phyloP scores from a whole-genome alignment of 2,113 vertebrate genomes.

The Brachirus orientalis region DNA sequence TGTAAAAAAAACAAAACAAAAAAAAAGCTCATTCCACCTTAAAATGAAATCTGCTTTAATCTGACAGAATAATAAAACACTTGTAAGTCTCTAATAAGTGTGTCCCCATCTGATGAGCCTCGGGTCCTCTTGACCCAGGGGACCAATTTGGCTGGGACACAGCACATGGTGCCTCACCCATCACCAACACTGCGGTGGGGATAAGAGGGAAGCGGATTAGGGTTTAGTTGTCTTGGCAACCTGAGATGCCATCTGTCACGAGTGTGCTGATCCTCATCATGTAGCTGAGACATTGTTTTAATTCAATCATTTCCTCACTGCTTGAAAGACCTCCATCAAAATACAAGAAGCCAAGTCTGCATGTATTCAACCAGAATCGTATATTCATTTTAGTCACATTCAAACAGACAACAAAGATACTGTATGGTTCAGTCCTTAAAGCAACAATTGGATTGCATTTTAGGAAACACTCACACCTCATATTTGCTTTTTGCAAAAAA shows the following conservation, averaged over 20 bases:
- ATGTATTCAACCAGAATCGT: conserved; percentile 26
- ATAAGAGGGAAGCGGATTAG: conserved; percentile 53
- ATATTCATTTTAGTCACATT: background rate
- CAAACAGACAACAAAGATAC: too few relatives aligned
- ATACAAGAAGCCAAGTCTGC: conserved; percentile 1
- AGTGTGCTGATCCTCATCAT: conserved; percentile 74
- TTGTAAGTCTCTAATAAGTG: conserved; percentile 75
- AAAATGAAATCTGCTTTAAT: conserved; percentile 58
- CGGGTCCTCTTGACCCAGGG: conserved; percentile 77
- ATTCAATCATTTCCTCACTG: conserved; percentile 64
- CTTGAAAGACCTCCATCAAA: conserved; percentile 33
- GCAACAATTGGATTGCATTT: too few relatives aligned
- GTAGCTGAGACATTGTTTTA: conserved; percentile 73
- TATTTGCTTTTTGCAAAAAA: too few relatives aligned
- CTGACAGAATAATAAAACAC: conserved; percentile 77
- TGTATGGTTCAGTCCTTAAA: too few relatives aligned
- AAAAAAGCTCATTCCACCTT: conserved; percentile 29
- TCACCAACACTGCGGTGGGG: conserved; percentile 28
- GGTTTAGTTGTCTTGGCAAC: conserved; percentile 83
- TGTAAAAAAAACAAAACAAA: conserved; percentile 10
- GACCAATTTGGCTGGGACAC: conserved; percentile 87
- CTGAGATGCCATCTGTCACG: conserved; percentile 79
- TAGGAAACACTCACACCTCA: too few relatives aligned
- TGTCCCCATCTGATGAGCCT: conserved; percentile 78
- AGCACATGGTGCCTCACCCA: conserved; percentile 69